Percentiles rank a stretch among this genome's conserved stretches.
These are phyloP conservation scores for Apocheima hispidaria DNA, from an alignment of 2,888 invertebrate species.

Conservation along the genomic window DNA sequence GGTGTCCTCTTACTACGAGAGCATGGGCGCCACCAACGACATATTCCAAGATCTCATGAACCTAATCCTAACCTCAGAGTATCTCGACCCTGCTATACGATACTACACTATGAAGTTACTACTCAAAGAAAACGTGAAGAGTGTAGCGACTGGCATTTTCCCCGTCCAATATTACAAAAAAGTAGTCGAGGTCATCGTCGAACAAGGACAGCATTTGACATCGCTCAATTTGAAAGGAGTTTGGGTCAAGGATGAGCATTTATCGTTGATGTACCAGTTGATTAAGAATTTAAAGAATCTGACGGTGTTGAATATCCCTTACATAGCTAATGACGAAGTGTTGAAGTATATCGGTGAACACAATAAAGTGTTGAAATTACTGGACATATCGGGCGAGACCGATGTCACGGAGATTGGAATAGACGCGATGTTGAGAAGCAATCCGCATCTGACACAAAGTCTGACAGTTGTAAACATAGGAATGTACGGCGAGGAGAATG, in stretches of 20 bases:
- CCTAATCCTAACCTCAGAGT: constrained; percentile 88
- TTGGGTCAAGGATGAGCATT: constrained; percentile 90
- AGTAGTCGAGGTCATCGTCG: constrained; percentile 88
- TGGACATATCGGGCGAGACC: constrained; percentile 90
- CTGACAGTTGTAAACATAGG: constrained; percentile 89
- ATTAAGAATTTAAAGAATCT: constrained; percentile 87
- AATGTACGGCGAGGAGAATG: constrained; percentile 89
- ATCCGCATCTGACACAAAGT: constrained; percentile 82
- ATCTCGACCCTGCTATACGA: constrained; percentile 88
- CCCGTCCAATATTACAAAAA: constrained; percentile 90
- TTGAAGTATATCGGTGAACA: constrained; percentile 86
- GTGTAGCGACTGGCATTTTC: constrained; percentile 89
- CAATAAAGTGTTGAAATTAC: constrained; percentile 84
- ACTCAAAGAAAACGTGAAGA: constrained; percentile 88
- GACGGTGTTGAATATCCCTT: constrained; percentile 88
- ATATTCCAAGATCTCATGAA: constrained; percentile 89
- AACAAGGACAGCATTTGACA: constrained; percentile 88
- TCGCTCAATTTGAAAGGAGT: constrained; percentile 90
- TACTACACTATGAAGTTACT: constrained; percentile 88
- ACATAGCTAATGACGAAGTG: constrained; percentile 89
- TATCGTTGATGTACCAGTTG: constrained; percentile 87
- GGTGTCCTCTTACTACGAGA: constrained; percentile 86
- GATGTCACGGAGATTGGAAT: constrained; percentile 89
- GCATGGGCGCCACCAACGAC: constrained; percentile 88
- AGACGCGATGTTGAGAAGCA: constrained; percentile 82